phyloP scores from a whole-genome alignment of 1,140 invertebrate genomes.

The Drosophila sechellia region DNA sequence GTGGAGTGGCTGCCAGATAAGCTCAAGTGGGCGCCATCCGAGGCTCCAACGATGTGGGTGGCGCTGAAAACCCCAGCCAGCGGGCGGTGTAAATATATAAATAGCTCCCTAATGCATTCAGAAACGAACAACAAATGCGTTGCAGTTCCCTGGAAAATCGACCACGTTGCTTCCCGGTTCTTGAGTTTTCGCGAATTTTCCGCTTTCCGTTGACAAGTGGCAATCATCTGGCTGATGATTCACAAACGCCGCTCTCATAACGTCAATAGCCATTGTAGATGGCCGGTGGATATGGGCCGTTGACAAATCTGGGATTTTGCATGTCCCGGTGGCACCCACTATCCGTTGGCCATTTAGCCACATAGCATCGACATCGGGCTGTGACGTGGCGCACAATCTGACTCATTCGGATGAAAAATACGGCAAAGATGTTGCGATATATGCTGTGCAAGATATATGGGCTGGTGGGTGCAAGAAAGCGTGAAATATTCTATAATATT shows the following conservation, averaged over 20 bases:
- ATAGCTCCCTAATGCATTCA: conserved; percentile 64
- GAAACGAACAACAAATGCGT: conserved; percentile 53
- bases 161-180: conserved; percentile 19
- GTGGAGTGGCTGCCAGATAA: conserved; percentile 27
- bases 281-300: conserved; percentile 33
- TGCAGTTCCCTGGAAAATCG: conserved; percentile 21
- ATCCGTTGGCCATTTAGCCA: conserved; percentile 13
- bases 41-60: conserved; percentile 56
- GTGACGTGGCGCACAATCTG: conserved; percentile 40
- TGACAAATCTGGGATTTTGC: conserved; percentile 58
- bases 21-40: conserved; percentile 66
- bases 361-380: conserved; percentile 33
- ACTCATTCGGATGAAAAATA: conserved; percentile 45
- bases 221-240: conserved; percentile 61
- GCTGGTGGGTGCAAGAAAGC: conserved; percentile 34
- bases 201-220: conserved; percentile 62
- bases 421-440: conserved; percentile 37
- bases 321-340: conserved; percentile 27
- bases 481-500: conserved; percentile 35
- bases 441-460: conserved; percentile 33
- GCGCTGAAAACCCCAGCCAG: conserved; percentile 33
- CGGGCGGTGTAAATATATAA: conserved; percentile 22
- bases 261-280: conserved; percentile 54
- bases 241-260: conserved; percentile 38
- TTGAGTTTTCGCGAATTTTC: conserved; percentile 15